Base-by-base conservation (phyloP, 2,888 invertebrate species). In the Ariolimax columbianus region DNA sequence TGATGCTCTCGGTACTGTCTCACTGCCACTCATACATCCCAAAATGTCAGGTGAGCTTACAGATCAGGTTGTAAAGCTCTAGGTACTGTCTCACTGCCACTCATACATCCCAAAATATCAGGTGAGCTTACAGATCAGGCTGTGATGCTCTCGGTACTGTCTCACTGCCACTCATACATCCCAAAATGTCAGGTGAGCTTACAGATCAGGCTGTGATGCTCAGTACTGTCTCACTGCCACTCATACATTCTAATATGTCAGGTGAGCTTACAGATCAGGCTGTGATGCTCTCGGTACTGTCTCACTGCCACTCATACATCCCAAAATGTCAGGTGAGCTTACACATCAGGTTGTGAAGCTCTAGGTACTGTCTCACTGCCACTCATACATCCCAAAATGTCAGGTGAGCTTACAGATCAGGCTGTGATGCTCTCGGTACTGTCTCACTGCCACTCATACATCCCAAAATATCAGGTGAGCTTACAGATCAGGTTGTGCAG, bases 191-290 rank as follows among this genome's bases (percentile, higher is more conserved):
- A 95, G 96, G 98, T 98, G 92, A n/a, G 51, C 38, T 59, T 19
- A 14, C 17, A 1, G 17, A 68, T 36, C 11, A 70, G 97, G 97
- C 93, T 97, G 97, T 91, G 97, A 97, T 90, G 97, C 95, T 98
- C 91, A 97, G 97, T 89, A 97, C 97, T 87, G 96, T 97, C 68
- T 97, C 97, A 90, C 95, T 98, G 91, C 96, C 97, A 33, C 95
- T 98, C 86, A 97, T 97, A 96, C 97, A 98, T 93, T 97, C 98
- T 88, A 96, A 97, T 91, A 97, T 97, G 92, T 96, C 97, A 95
- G 96, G 98, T 98, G 92, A n/a, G 51, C 38, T 59, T 19, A 14
- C 17, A 1, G 17, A 75, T 97, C 97, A 70, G 97, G 97, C 93
- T 97, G 97, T 91, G 97, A 97, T 90, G 97, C 97, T 82, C 95